A percentile compares a stretch with the other conserved stretches of the same genome.
These are phyloP conservation scores for Pachyuromys duprasi DNA, from an alignment of 2,797 vertebrate species.

Conservation along the genomic window DNA sequence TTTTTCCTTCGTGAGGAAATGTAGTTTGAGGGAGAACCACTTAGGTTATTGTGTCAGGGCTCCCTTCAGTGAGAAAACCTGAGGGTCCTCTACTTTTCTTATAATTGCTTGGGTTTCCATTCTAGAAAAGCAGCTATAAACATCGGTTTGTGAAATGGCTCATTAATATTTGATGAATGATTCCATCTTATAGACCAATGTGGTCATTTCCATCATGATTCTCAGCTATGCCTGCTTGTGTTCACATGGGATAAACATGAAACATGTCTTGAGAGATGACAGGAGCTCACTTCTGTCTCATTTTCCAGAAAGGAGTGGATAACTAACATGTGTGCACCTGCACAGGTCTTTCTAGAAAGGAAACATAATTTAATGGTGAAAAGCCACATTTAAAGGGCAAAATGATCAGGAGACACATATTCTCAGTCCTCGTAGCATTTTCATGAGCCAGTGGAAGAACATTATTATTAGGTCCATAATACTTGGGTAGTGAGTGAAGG, in stretches of 20 bases:
- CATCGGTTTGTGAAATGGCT: constrained; percentile 54
- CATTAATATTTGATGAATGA: constrained; percentile 73
- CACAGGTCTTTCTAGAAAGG: constrained; percentile 3
- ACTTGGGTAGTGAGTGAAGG: neutral
- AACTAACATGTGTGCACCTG: too few relatives aligned
- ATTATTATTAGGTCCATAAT: constrained; percentile 37
- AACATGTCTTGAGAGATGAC: constrained; percentile 51
- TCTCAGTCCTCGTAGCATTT: neutral
- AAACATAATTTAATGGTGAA: constrained; percentile 48
- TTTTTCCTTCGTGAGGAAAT: constrained; percentile 55
- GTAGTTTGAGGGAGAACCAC: neutral
- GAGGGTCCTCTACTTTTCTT: constrained; percentile 33
- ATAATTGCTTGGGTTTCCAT: constrained; percentile 27
- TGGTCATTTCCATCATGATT: constrained; percentile 27
- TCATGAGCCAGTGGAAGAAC: neutral
- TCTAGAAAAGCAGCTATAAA: constrained; percentile 61
- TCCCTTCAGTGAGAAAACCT: constrained; percentile 32
- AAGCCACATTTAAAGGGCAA: neutral
- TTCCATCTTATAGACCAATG: constrained; percentile 2
- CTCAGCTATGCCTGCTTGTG: neutral
- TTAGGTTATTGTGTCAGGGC: constrained; percentile 38
- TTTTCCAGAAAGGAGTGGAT: constrained; percentile 56
- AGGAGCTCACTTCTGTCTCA: constrained; percentile 41
- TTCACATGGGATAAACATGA: constrained; percentile 46
- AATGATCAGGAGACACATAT: constrained; percentile 30